Base-by-base conservation (phyloP, 1,140 invertebrate genomes). In the Drosophila ogumai region DNA sequence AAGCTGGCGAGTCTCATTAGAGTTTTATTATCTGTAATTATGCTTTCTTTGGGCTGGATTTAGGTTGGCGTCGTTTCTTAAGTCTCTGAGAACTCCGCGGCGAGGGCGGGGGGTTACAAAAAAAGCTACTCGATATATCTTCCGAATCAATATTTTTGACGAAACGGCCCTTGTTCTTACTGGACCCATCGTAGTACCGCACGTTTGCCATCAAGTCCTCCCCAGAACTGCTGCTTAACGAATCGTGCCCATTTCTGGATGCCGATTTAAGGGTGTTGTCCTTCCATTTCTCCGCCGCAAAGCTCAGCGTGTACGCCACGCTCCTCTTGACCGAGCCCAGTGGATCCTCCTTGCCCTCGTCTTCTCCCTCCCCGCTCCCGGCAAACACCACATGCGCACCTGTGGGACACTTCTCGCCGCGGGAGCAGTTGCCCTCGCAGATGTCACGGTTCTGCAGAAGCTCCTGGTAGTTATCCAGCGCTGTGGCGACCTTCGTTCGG, bases 331-430 rank as follows among this genome's bases (percentile, higher is more conserved):
- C 38, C 9, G n/a, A 15, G 6, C 25, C 46, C 3, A 31, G 7
- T 8, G 19, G 13, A 13, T 36, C 13, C 50, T 28, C 55, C 19
- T 40, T 22, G 0, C 9, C 22, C 12, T 59, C 47, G 3, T 13
- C 31, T 19, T 47, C 13, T 1, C 44, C 58, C 17, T 61, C 22
- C 1, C 36, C 36, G 15, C 25, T 36, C 17, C 44, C 9, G 32
- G n/a, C 36, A 7, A 94, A 91, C 41, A 1, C 31, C 44, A 34
- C 92, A 91, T 69, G 79, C 94, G 91, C 61, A 92, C 97, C 97
- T 67, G 96, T 97, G 2, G 97, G 97, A 94, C 97, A 97, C 44
- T 95, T 95, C 79, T 96, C 94, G n/a, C 96, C 96, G 93, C 97
- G 95, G 7, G 95, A 94, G 92, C 97, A 98, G 88, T 96, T 96